Percentiles rank a stretch among this genome's conserved stretches.
Conservation (phyloP, 2,113 vertebrate genomes). For the Platanista minor region DNA sequence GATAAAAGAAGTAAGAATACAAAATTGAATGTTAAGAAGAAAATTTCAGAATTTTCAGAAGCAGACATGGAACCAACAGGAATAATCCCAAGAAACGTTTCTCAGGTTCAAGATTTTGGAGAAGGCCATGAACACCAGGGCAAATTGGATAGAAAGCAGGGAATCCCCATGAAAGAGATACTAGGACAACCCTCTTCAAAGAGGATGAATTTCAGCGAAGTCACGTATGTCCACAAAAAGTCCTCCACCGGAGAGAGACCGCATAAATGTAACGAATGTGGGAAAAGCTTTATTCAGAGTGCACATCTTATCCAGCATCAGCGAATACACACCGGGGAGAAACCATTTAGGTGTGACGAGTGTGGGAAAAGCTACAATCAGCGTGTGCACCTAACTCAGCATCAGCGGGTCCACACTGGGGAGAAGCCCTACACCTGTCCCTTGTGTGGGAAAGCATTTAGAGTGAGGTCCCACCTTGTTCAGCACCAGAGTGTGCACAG, state of each 20-base stretch:
- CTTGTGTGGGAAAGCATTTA: conserved; percentile 75
- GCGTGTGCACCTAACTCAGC: conserved; percentile 73
- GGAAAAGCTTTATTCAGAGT: conserved; percentile 76
- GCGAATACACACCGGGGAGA: conserved; percentile 74
- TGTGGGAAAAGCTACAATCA: conserved; percentile 77
- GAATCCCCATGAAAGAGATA: conserved; percentile 35
- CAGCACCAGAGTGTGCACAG: conserved; percentile 78
- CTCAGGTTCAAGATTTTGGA: conserved; percentile 39
- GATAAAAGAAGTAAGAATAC: conserved; percentile 68
- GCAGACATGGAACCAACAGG: conserved; percentile 31
- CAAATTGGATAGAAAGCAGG: conserved; percentile 47
- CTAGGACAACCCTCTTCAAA: conserved; percentile 49
- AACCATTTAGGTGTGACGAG: conserved; percentile 68
- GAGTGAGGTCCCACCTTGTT: conserved; percentile 74
- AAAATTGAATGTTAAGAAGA: conserved; percentile 61
- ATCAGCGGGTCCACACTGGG: conserved; percentile 76
- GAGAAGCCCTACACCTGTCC: conserved; percentile 76
- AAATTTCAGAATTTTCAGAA: conserved; percentile 63
- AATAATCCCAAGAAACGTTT: conserved; percentile 39
- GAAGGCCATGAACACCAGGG: conserved; percentile 24
- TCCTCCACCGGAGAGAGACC: conserved; percentile 73
- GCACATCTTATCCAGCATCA: conserved; percentile 75
- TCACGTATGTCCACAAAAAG: conserved; percentile 56
- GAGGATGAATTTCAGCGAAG: conserved; percentile 35
- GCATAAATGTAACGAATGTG: conserved; percentile 71